Conservation (phyloP, 2,888 invertebrate genomes). For the Caenorhabditis becei region DNA sequence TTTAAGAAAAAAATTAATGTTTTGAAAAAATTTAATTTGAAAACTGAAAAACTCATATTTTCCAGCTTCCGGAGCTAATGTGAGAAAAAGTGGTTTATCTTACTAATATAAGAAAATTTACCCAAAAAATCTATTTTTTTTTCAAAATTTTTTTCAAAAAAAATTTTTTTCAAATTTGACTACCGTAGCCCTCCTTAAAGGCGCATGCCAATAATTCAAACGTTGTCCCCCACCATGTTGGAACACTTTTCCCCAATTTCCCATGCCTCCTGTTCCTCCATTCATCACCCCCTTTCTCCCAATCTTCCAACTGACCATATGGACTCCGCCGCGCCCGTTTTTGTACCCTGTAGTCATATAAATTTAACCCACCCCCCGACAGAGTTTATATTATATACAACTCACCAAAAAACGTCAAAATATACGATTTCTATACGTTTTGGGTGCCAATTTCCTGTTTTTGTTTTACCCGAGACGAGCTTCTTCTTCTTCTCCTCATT, state of each 20-base stretch:
- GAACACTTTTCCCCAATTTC: conserved; percentile 26
- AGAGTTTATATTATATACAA: neutral
- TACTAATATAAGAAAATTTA: no score
- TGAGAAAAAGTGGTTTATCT: no score
- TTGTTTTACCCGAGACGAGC: neutral
- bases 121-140: no score
- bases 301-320: conserved; percentile 23
- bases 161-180: no score
- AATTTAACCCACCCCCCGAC: conserved; percentile 4
- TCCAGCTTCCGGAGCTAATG: no score
- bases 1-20: no score
- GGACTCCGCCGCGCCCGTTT: conserved; percentile 12
- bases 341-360: conserved; percentile 8
- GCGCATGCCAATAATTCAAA: no score
- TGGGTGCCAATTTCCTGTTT: conserved; percentile 8
- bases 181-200: no score
- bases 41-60: no score
- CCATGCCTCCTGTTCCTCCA: conserved; percentile 43
- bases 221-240: no score
- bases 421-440: conserved; percentile 7
- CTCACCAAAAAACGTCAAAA: conserved; percentile 3
- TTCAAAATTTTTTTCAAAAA: no score
- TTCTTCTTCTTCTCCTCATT: conserved; percentile 12
- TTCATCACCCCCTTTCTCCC: conserved; percentile 17
- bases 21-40: no score